Conservation (phyloP, 1,140 invertebrate species). For the Plodia interpunctella region DNA sequence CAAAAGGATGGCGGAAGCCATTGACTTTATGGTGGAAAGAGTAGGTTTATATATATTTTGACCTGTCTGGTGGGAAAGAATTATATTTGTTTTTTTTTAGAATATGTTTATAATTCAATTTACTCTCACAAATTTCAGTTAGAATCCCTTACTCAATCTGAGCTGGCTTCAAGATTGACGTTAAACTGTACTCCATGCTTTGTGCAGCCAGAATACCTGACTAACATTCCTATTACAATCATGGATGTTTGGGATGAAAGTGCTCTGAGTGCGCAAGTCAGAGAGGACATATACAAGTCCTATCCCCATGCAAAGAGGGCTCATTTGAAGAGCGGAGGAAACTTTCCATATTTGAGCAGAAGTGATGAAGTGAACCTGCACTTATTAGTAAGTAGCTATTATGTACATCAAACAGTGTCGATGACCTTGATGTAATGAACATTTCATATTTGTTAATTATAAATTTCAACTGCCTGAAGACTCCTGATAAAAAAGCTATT, state of each 20-base stretch:
- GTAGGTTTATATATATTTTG: slow-evolving; percentile 73
- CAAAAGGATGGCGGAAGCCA: slow-evolving; percentile 87
- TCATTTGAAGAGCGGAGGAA: slow-evolving; percentile 92
- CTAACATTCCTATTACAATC: slow-evolving; percentile 85
- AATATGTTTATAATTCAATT: too few relatives aligned
- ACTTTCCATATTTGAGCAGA: slow-evolving; percentile 94
- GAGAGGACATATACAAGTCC: slow-evolving; percentile 91
- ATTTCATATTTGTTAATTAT: too few relatives aligned
- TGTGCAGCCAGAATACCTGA: slow-evolving; percentile 87
- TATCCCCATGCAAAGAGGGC: slow-evolving; percentile 93
- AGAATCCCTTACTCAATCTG: slow-evolving; percentile 88
- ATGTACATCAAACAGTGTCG: neutral
- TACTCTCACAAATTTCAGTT: slow-evolving; percentile 77
- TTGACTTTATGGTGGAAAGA: slow-evolving; percentile 95
- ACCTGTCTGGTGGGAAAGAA: too few relatives aligned
- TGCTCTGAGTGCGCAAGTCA: slow-evolving; percentile 85
- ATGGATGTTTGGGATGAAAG: slow-evolving; percentile 95
- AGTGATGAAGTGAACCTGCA: slow-evolving; percentile 94
- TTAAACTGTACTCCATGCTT: slow-evolving; percentile 91
- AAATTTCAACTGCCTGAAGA: too few relatives aligned
- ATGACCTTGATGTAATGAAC: too few relatives aligned
- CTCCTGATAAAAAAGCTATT: too few relatives aligned
- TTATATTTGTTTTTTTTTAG: too few relatives aligned
- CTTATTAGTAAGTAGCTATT: slow-evolving; percentile 84
- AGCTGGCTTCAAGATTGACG: slow-evolving; percentile 91